A percentile compares a stretch with the other conserved stretches of the same genome.
phyloP scores from a whole-genome alignment of 2,797 vertebrate species.

The Strix occidentalis region DNA sequence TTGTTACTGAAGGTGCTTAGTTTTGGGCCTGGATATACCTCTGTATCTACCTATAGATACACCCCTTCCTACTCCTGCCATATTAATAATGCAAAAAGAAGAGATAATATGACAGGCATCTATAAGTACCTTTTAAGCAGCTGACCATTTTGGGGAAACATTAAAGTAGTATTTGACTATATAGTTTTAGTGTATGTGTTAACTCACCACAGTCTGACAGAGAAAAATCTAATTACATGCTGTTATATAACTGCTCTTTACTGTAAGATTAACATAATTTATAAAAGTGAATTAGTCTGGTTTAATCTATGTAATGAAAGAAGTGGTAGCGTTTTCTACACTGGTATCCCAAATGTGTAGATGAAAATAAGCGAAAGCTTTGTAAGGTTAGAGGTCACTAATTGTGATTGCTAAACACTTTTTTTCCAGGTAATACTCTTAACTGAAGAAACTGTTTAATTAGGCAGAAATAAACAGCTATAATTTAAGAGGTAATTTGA shows the following conservation, averaged over 20 bases:
- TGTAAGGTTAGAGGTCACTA: slow-evolving; percentile 8
- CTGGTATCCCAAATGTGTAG: not conserved
- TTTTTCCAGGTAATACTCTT: slow-evolving; percentile 13
- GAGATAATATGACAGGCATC: not conserved
- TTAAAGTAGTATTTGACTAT: not conserved
- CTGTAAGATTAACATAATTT: not conserved
- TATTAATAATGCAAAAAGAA: not conserved
- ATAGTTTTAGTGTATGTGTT: not conserved
- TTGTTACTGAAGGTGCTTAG: not conserved
- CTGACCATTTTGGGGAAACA: not conserved
- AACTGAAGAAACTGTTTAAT: slow-evolving; percentile 27
- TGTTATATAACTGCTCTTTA: not conserved
- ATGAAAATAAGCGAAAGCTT: slow-evolving; percentile 25
- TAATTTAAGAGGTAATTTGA: not conserved
- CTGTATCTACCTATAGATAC: not conserved
- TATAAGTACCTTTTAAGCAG: not conserved
- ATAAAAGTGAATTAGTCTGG: not conserved
- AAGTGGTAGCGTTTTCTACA: not conserved
- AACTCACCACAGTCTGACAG: not conserved
- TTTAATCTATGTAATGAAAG: not conserved
- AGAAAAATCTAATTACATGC: not conserved
- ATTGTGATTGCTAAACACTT: slow-evolving; percentile 2
- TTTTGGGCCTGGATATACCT: not conserved
- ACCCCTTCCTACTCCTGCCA: not conserved
- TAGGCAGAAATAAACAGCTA: not conserved